Conservation (phyloP, 2,888 invertebrate species). For the Bibio marci region DNA sequence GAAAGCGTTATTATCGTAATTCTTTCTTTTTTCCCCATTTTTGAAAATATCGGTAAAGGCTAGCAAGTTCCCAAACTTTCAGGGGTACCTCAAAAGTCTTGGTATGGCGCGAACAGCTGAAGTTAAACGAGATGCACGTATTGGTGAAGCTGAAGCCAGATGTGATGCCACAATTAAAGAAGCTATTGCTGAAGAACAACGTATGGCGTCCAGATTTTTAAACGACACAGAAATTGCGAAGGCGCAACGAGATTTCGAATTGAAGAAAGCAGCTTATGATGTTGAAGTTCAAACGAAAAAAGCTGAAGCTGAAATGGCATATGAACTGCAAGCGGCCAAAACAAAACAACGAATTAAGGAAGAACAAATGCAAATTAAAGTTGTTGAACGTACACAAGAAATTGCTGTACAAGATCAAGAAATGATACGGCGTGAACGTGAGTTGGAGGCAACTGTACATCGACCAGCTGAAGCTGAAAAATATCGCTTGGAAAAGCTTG, state of each 20-base stretch:
- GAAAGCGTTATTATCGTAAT: not conserved
- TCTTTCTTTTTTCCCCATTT: not conserved
- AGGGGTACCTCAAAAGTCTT: conserved; percentile 70
- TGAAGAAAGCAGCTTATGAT: conserved; percentile 94
- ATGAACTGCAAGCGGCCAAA: conserved; percentile 85
- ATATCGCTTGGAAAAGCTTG: conserved; percentile 73
- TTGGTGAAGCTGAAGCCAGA: conserved; percentile 92
- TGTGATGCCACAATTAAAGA: conserved; percentile 80
- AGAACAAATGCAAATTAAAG: conserved; percentile 92
- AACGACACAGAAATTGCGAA: conserved; percentile 97
- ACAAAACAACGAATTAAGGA: conserved; percentile 91
- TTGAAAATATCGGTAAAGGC: too few species aligned
- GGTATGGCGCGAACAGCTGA: conserved; percentile 92
- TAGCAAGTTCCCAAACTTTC: conserved; percentile 1
- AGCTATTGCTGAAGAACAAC: conserved; percentile 89
- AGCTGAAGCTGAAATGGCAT: conserved; percentile 87
- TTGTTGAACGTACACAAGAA: conserved; percentile 82
- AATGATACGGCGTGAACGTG: conserved; percentile 77
- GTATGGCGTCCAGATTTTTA: conserved; percentile 83
- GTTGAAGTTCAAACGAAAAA: conserved; percentile 82
- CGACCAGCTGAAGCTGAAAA: conserved; percentile 96
- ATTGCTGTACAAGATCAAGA: conserved; percentile 94
- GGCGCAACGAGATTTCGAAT: conserved; percentile 88
- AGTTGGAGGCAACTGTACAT: conserved; percentile 81
- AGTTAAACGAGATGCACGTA: conserved; percentile 88